These are phyloP conservation scores for Carassius carassius DNA, from an alignment of 2,113 vertebrate genomes.

Conservation along the genomic window DNA sequence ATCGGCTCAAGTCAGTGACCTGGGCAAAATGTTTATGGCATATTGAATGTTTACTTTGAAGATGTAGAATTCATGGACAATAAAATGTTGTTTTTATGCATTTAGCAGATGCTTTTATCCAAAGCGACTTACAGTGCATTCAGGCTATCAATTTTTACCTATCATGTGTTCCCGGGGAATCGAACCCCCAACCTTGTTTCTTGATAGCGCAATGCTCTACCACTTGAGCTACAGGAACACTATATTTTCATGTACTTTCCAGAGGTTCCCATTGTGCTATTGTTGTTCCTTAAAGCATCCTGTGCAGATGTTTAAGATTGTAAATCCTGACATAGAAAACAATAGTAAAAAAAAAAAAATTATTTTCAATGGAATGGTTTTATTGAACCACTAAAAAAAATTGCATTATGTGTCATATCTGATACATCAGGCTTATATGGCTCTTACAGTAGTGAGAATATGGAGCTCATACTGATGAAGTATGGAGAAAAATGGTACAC, in stretches of 20 bases:
- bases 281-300: neutral
- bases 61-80: constrained; percentile 5
- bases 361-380: too few species aligned
- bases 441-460: neutral
- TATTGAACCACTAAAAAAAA: too few species aligned
- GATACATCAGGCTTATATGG: neutral
- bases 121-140: too few species aligned
- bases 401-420: neutral
- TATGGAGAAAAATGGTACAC: too few species aligned
- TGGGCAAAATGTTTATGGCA: constrained; percentile 1
- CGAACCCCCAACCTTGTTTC: too few species aligned
- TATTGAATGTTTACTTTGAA: constrained; percentile 24
- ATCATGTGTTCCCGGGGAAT: too few species aligned
- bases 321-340: neutral
- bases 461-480: neutral
- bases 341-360: neutral
- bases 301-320: neutral
- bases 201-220: too few species aligned
- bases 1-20: neutral
- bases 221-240: too few species aligned
- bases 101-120: too few species aligned
- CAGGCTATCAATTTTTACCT: too few species aligned
- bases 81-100: too few species aligned
- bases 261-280: neutral
- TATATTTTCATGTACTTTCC: neutral